Conservation (phyloP, 2,113 vertebrate species). For the Caretta caretta region DNA sequence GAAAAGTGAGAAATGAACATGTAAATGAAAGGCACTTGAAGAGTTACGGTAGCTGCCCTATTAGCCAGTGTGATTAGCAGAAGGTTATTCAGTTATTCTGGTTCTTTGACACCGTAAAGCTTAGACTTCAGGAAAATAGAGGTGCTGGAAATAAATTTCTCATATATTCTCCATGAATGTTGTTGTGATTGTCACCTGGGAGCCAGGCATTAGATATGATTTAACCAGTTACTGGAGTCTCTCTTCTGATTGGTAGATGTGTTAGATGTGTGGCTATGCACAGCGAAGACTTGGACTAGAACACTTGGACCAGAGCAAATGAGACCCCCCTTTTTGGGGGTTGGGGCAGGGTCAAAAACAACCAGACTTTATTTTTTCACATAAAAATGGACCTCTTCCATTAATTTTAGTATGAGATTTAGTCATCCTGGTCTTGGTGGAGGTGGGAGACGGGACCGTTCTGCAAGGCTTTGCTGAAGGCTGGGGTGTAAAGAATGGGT, state of each 20-base stretch:
- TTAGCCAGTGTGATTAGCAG: slow-evolving; percentile 52
- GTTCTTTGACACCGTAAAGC: not conserved
- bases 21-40: slow-evolving; percentile 57
- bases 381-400: too few relatives aligned
- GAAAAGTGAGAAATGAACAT: slow-evolving; percentile 56
- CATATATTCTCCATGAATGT: not conserved
- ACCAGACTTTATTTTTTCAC: too few relatives aligned
- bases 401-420: too few relatives aligned
- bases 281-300: not conserved
- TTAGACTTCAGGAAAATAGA: slow-evolving; percentile 11
- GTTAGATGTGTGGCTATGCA: not conserved
- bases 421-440: too few relatives aligned
- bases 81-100: slow-evolving; percentile 45
- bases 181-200: not conserved
- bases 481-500: too few relatives aligned
- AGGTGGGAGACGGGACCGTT: too few relatives aligned
- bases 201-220: not conserved
- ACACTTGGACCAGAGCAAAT: not conserved
- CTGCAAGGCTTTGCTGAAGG: too few relatives aligned
- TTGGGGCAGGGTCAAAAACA: too few relatives aligned
- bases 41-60: slow-evolving; percentile 27
- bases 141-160: not conserved
- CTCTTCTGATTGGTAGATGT: not conserved
- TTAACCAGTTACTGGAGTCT: not conserved
- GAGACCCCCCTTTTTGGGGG: too few relatives aligned